A percentile compares a stretch with the other conserved stretches of the same genome.
phyloP scores from a whole-genome alignment of 2,113 vertebrate species.

The Microcebus lehilahytsara region DNA sequence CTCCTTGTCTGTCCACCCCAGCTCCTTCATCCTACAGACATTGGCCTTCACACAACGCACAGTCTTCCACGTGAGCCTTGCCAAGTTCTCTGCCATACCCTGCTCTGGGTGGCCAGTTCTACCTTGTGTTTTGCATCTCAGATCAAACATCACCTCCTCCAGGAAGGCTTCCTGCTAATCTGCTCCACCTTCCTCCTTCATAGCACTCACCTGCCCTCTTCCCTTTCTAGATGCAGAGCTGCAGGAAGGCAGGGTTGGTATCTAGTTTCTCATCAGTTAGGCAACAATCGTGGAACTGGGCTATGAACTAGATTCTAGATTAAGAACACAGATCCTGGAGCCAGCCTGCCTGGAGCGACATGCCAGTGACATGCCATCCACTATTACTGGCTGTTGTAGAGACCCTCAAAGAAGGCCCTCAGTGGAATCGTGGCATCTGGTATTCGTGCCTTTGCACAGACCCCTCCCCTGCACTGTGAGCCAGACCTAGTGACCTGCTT shows the following conservation, averaged over 20 bases:
- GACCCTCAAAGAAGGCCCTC: rapidly evolving
- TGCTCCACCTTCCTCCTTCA: not conserved
- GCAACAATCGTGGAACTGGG: not conserved
- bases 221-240: not conserved
- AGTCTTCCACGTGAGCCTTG: not conserved
- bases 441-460: not conserved
- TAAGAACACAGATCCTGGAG: not conserved
- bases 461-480: not conserved
- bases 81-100: not conserved
- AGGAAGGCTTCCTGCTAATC: not conserved
- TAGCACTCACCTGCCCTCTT: too few relatives aligned
- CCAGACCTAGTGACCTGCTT: not conserved
- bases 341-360: not conserved
- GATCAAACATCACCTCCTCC: not conserved
- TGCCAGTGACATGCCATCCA: too few relatives aligned
- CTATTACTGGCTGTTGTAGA: not conserved
- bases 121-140: not conserved
- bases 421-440: too few relatives aligned
- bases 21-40: not conserved
- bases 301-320: not conserved
- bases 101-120: not conserved
- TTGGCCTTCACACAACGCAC: not conserved
- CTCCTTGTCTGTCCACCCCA: not conserved
- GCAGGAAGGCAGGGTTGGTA: not conserved
- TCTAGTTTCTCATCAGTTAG: not conserved